Conservation (phyloP, 2,888 invertebrate species). For the Caenorhabditis doughertyi region DNA sequence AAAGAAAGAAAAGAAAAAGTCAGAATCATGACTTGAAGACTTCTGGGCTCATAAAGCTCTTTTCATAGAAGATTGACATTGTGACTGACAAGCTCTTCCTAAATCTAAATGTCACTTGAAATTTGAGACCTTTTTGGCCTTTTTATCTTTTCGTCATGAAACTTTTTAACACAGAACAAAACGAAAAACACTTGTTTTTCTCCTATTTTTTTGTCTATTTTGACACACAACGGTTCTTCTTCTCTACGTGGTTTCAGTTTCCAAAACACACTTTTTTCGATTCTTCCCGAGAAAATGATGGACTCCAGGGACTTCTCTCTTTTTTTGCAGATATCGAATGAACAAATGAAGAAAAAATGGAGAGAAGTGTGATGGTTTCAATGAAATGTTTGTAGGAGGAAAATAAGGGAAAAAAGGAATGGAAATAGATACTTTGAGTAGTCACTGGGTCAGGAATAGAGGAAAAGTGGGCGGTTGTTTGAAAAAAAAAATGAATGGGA, state of each 20-base stretch:
- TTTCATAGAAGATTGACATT: constrained; percentile 25
- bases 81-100: constrained; percentile 34
- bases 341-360: constrained; percentile 21
- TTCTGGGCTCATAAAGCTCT: constrained; percentile 29
- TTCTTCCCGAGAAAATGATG: constrained; percentile 15
- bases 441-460: constrained; percentile 4
- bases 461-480: background rate
- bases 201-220: constrained; percentile 4
- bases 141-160: constrained; percentile 10
- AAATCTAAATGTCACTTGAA: constrained; percentile 20
- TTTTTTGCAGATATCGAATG: constrained; percentile 26
- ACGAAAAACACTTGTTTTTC: constrained; percentile 14
- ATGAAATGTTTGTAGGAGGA: background rate
- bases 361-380: background rate
- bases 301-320: constrained; percentile 39
- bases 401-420: background rate
- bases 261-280: constrained; percentile 28
- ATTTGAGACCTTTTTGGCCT: constrained; percentile 6
- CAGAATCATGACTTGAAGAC: background rate
- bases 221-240: constrained; percentile 2
- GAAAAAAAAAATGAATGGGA: background rate
- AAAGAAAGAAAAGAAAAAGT: background rate
- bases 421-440: constrained; percentile 29
- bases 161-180: constrained; percentile 19
- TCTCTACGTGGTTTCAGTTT: constrained; percentile 8